Evolutionary conservation across 2,888 invertebrate genomes (phyloP), one percentile per base, ranked within the genome.

Genomic region (Ectemnius continuus): DNA sequence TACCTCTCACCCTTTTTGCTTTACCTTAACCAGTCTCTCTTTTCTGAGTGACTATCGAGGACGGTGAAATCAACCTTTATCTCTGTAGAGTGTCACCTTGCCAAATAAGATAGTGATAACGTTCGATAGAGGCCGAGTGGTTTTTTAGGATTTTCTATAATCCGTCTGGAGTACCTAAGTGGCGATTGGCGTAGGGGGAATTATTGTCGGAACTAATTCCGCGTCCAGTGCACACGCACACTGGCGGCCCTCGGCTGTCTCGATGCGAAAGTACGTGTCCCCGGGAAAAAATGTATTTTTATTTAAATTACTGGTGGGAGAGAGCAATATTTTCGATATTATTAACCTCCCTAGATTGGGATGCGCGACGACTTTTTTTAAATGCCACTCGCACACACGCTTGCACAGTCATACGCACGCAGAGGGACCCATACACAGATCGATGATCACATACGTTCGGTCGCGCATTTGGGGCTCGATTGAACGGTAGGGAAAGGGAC

Each of bases 51-150:
- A 70, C 77, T 70, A 72, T 68, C 45, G 67, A 67, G 76, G 62
- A 61, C 74, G 76, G 74, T 75, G 79, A 81, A 78, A 81, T 81
- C 76, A 81, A 79, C 76, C 73, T 76, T 74, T 78, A 74, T 81
- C 72, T 73, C 74, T 81, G 6, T 36, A 36, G 36, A 36, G 3
- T 36, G 8, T 11, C 36, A 4, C 11, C 36, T 36, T 11, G 36
- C 36, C 8, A 36, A 36, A 36, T 36, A 36, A 36, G 36, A 36
- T 36, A 11, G 36, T 36, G 6, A 0, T 36, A 36, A 8, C 11
- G 11, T 36, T 36, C 36, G 6, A 36, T 36, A 36, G 1, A 8
- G 1, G 6, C 36, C 2, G 5, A 8, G 6, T 4, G 36, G 36
- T 1, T 11, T 36, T 36, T 36, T 36, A 36, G 36, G 47, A 23